A percentile compares a stretch with the other conserved stretches of the same genome.
Conservation (phyloP, 30 jellyfish, hydroid and myxozoan species). For the Cassiopea xamachana region DNA sequence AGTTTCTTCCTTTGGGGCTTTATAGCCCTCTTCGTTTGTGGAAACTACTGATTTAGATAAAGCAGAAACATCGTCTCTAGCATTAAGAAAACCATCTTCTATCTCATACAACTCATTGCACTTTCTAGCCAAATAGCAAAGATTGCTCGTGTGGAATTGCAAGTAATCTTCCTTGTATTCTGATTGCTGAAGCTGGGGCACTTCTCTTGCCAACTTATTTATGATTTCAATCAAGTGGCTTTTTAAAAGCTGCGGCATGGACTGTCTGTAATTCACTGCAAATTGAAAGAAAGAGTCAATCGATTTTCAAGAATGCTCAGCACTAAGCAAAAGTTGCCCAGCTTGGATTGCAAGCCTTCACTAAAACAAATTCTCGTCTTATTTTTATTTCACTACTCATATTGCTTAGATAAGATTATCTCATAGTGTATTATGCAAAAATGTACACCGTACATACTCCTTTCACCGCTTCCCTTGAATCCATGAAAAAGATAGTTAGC, state of each 20-base stretch:
- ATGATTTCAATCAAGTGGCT: constrained; percentile 7
- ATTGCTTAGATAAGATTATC: background rate
- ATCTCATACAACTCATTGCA: constrained; percentile 29
- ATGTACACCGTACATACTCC: background rate
- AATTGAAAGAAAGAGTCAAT: background rate
- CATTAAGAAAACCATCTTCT: background rate
- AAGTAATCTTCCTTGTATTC: constrained; percentile 1
- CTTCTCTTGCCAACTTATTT: constrained; percentile 13
- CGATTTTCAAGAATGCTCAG: background rate
- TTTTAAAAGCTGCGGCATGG: constrained; percentile 11
- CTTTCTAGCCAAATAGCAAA: constrained; percentile 1
- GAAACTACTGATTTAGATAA: background rate
- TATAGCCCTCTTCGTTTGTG: background rate
- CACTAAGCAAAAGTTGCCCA: background rate
- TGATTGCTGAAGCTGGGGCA: constrained; percentile 8
- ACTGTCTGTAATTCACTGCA: background rate
- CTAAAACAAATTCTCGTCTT: background rate
- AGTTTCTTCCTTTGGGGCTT: constrained; percentile 20
- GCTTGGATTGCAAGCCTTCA: background rate
- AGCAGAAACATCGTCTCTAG: background rate
- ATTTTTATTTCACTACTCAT: background rate
- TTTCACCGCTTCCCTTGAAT: background rate
- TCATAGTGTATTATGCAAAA: background rate
- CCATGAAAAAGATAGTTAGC: background rate
- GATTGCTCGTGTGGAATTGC: constrained; percentile 17